phyloP scores from a whole-genome alignment of 2,113 vertebrate species.

The Melospiza melodia region DNA sequence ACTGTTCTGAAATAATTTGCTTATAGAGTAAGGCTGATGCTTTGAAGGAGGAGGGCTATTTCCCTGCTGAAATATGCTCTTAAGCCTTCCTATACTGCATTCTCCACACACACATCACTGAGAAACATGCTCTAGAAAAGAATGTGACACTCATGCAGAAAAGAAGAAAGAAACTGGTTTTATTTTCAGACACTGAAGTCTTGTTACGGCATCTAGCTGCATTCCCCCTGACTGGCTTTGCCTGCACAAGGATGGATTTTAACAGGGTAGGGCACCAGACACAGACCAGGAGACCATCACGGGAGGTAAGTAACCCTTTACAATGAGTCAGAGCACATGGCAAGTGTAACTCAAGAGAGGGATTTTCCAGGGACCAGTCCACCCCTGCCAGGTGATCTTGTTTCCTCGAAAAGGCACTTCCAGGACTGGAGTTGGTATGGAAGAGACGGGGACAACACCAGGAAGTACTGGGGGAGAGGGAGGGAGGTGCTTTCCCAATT shows the following conservation, averaged over 20 bases:
- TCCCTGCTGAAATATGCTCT: not conserved
- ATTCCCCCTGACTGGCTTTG: conserved; percentile 58
- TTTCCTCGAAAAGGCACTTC: conserved; percentile 72
- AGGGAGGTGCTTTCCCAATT: conserved; percentile 18
- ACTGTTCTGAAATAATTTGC: not conserved
- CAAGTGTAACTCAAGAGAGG: conserved; percentile 8
- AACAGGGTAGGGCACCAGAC: conserved; percentile 15
- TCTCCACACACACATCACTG: not conserved
- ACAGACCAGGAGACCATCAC: conserved; percentile 23
- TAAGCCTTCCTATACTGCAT: not conserved
- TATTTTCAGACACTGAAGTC: conserved; percentile 65
- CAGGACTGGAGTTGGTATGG: conserved; percentile 30
- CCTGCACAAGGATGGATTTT: conserved; percentile 56
- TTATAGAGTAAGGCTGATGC: not conserved
- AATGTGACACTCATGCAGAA: conserved; percentile 50
- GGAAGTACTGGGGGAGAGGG: not conserved
- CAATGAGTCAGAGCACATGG: conserved; percentile 27
- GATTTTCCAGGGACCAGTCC: conserved; percentile 47
- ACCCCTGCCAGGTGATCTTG: conserved; percentile 49
- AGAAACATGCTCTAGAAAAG: not conserved
- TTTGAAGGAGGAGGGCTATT: not conserved
- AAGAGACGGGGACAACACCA: not conserved
- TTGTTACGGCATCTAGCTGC: conserved; percentile 46
- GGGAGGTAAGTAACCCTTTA: conserved; percentile 38
- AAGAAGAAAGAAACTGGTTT: conserved; percentile 58